A percentile compares a stretch with the other conserved stretches of the same genome.
phyloP scores from a whole-genome alignment of 2,888 invertebrate species.

The Helobdella robusta region DNA sequence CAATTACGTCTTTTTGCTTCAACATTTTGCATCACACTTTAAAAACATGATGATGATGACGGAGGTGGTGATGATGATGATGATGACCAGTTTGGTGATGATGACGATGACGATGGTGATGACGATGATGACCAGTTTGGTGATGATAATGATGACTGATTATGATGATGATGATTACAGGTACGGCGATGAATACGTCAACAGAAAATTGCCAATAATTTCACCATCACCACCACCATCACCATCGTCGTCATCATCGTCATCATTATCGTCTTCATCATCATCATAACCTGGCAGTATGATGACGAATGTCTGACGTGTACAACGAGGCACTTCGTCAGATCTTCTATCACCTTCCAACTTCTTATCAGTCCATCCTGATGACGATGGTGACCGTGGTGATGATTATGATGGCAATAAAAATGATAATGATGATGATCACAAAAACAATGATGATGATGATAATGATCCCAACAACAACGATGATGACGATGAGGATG shows the following conservation, averaged over 20 bases:
- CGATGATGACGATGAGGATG: no score
- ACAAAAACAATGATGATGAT: no score
- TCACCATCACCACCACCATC: neutral
- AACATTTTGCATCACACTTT: no score
- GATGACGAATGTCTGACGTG: slow-evolving; percentile 18
- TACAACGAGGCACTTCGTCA: slow-evolving; percentile 1
- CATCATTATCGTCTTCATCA: slow-evolving; percentile 5
- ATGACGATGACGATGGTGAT: neutral
- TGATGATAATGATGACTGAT: neutral
- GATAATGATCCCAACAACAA: no score
- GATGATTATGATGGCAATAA: neutral
- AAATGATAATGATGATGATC: no score
- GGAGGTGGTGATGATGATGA: neutral
- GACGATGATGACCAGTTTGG: no score
- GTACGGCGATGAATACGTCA: neutral
- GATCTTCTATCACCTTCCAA: slow-evolving; percentile 9
- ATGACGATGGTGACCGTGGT: neutral
- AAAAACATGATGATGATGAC: no score
- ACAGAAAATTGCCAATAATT: neutral
- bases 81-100: neutral
- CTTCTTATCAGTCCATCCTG: slow-evolving; percentile 10
- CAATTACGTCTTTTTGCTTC: no score
- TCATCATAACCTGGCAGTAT: slow-evolving; percentile 18
- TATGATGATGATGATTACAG: neutral
- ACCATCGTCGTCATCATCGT: neutral